Percentiles rank a stretch among this genome's conserved stretches.
phyloP scores from a whole-genome alignment of 2,888 invertebrate species.

The Phortica okadai region DNA sequence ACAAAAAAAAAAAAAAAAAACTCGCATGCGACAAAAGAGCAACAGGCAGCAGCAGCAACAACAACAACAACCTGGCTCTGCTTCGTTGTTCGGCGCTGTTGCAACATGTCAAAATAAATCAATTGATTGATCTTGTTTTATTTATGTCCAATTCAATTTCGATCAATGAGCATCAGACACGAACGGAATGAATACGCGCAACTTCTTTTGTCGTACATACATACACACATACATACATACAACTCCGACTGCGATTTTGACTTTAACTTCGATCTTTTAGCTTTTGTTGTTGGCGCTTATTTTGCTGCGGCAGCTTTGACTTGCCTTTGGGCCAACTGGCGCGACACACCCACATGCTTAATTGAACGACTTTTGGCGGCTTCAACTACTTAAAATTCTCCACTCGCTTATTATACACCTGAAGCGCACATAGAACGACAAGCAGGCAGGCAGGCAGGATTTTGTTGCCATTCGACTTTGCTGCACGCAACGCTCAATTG shows the following conservation, averaged over 20 bases:
- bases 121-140: conserved; percentile 77
- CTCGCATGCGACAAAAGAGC: conserved; percentile 36
- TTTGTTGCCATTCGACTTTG: conserved; percentile 1
- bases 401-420: conserved; percentile 28
- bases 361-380: background rate
- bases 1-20: conserved; percentile 27
- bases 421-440: background rate
- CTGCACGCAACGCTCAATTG: background rate
- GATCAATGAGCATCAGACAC: conserved; percentile 74
- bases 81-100: conserved; percentile 54
- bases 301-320: background rate
- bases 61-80: conserved; percentile 31
- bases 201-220: conserved; percentile 23
- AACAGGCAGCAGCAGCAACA: conserved; percentile 36
- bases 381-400: conserved; percentile 26
- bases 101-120: conserved; percentile 76
- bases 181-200: conserved; percentile 55
- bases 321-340: conserved; percentile 11
- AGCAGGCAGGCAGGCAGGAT: background rate
- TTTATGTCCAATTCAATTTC: conserved; percentile 77
- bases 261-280: background rate
- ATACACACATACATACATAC: background rate
- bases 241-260: background rate
- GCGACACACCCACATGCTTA: conserved; percentile 28
- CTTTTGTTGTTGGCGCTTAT: conserved; percentile 3